Conservation (phyloP, 2,888 invertebrate species). For the Pammene aurita region DNA sequence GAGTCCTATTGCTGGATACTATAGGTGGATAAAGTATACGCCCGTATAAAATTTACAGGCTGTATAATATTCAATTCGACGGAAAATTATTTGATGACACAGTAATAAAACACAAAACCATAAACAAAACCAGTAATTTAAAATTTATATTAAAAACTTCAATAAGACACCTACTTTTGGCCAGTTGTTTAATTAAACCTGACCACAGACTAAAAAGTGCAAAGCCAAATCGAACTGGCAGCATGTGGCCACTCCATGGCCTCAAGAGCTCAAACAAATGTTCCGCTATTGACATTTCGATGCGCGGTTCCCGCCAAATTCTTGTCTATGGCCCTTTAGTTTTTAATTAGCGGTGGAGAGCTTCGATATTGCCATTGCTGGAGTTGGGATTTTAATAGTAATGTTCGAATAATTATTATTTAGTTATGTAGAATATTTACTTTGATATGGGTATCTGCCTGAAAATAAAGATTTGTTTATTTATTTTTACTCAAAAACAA, state of each 20-base stretch:
- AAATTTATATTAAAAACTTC: neutral
- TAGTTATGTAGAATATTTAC: too few species aligned
- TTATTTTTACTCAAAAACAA: too few species aligned
- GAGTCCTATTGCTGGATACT: too few species aligned
- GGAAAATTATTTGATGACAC: too few species aligned
- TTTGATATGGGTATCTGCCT: too few species aligned
- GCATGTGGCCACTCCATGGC: slow-evolving; percentile 66
- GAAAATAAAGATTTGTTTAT: too few species aligned
- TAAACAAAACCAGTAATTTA: too few species aligned
- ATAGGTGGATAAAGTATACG: too few species aligned
- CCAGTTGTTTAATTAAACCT: slow-evolving; percentile 34
- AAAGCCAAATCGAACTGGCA: slow-evolving; percentile 60
- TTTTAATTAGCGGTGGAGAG: slow-evolving; percentile 34
- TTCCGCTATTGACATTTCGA: slow-evolving; percentile 53
- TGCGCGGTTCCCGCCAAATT: slow-evolving; percentile 40
- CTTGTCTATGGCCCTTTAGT: slow-evolving; percentile 36
- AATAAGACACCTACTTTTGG: slow-evolving; percentile 1
- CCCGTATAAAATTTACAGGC: too few species aligned
- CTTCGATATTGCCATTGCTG: slow-evolving; percentile 4
- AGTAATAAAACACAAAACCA: too few species aligned
- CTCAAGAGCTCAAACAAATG: slow-evolving; percentile 66
- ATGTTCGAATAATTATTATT: neutral
- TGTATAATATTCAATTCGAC: too few species aligned
- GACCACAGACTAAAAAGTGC: slow-evolving; percentile 45
- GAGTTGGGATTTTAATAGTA: neutral